Evolutionary conservation across 2,113 vertebrate genomes (phyloP), one percentile per base, ranked within the genome.

Genomic region (Micronycteris hirsuta): DNA sequence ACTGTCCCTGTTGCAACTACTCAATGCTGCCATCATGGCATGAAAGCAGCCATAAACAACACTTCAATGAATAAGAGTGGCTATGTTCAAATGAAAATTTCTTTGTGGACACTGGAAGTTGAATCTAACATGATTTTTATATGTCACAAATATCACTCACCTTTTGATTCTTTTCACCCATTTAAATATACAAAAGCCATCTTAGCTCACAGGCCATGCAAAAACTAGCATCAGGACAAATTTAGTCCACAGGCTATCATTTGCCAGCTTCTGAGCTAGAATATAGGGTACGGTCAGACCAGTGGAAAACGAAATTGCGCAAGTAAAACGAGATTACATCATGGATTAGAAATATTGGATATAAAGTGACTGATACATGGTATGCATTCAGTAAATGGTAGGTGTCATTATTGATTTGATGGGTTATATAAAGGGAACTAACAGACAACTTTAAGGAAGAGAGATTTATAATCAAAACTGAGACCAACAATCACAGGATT

Each of bases 41-140:
- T 28, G 26, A 77, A 77, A 90, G 45, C 43, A 80, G 61, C 13
- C 47, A 81, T 24, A 85, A 11, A 80, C 28, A 90, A 90, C 17
- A 84, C 10, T n/a, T 43, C 80, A 86, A 68, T 74, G 70, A 95
- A 92, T 16, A 7, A 92, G 41, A 89, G 36, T 82, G 47, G 16
- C 16, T 89, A 3, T 71, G 20, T 83, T 87, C 12, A 84, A 86
- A 31, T 73, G 45, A 94, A 95, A 80, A 65, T 85, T 86, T 85
- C 71, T 89, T 89, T 74, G n/a, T 63, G 36, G 86, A 56, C 38
- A 67, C 77, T 91, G 17, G n/a, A 88, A 87, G 49, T 73, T 89
- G 45, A 91, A 65, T 88, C 85, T 91, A 91, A 95, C 61, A 82
- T 73, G 90, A 70, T 65, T 93, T 84, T 95, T 41, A 95, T 12